Conservation (phyloP, 2,113 vertebrate species). For the Mesembrinibis cayennensis region DNA sequence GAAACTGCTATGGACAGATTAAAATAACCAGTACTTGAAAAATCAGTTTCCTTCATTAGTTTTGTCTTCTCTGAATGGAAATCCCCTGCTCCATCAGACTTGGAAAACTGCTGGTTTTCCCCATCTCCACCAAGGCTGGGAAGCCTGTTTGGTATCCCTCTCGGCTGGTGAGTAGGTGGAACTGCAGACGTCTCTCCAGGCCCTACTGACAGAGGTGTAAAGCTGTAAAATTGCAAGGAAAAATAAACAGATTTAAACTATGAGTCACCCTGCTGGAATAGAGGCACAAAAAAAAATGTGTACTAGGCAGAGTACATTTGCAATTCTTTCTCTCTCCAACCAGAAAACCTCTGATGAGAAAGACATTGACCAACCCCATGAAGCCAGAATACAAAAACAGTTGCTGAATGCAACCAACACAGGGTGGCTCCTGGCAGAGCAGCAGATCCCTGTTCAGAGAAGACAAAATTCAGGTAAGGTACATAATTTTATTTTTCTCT, state of each 20-base stretch:
- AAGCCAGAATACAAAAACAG: constrained; percentile 70
- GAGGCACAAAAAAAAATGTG: constrained; percentile 29
- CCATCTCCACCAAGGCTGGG: neutral
- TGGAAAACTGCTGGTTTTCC: constrained; percentile 36
- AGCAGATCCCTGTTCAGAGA: constrained; percentile 70
- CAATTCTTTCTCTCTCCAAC: constrained; percentile 74
- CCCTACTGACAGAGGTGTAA: constrained; percentile 48
- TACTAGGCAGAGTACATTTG: constrained; percentile 75
- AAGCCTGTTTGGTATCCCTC: neutral
- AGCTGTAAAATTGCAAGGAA: constrained; percentile 48
- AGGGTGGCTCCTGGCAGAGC: constrained; percentile 70
- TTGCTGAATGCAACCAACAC: constrained; percentile 72
- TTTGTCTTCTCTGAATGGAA: constrained; percentile 69
- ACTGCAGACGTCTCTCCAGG: constrained; percentile 17
- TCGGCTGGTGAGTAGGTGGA: constrained; percentile 23
- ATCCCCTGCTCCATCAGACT: constrained; percentile 25
- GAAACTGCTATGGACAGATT: neutral
- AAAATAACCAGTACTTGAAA: neutral
- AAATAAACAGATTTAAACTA: constrained; percentile 50
- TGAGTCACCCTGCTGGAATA: constrained; percentile 60
- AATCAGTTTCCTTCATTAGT: neutral
- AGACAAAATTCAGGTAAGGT: constrained; percentile 74
- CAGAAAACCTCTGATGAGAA: constrained; percentile 73
- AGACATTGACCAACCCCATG: constrained; percentile 63
- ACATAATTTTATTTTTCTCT: constrained; percentile 59